phyloP scores from a whole-genome alignment of 2,888 invertebrate species.

The Elegia similella region DNA sequence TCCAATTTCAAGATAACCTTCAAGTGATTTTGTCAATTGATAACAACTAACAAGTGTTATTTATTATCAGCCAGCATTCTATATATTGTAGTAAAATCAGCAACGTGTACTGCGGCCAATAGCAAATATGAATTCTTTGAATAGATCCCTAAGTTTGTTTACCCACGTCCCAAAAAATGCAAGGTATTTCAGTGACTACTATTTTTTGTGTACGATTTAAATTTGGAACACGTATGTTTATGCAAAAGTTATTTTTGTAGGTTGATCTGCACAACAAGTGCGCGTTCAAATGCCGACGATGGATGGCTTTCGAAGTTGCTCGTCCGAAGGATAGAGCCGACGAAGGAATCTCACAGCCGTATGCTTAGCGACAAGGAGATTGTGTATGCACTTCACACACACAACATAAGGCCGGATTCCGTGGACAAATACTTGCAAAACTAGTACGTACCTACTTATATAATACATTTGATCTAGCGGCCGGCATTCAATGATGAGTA shows the following conservation, averaged over 20 bases:
- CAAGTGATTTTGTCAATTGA: constrained; percentile 78
- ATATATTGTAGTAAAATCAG: constrained; percentile 33
- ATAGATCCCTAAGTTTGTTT: constrained; percentile 58
- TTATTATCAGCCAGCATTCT: constrained; percentile 35
- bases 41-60: constrained; percentile 56
- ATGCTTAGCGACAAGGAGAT: constrained; percentile 98
- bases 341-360: constrained; percentile 97
- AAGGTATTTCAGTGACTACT: constrained; percentile 46
- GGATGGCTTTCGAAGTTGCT: constrained; percentile 95
- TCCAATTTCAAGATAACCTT: constrained; percentile 69
- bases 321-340: constrained; percentile 95
- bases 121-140: constrained; percentile 64
- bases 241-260: constrained; percentile 56
- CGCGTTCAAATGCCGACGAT: constrained; percentile 78
- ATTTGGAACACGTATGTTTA: constrained; percentile 40
- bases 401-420: constrained; percentile 95
- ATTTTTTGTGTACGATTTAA: constrained; percentile 37
- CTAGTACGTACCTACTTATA: constrained; percentile 86
- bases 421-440: constrained; percentile 93
- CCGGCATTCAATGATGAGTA: constrained; percentile 35
- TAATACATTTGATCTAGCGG: constrained; percentile 34
- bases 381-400: constrained; percentile 97
- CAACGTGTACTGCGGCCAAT: neutral
- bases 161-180: constrained; percentile 59
- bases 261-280: constrained; percentile 64